Percentiles rank a stretch among this genome's conserved stretches.
Evolutionary conservation across 2,888 invertebrate species (phyloP).

Genomic region (Lepeophtheirus nordmannii): DNA sequence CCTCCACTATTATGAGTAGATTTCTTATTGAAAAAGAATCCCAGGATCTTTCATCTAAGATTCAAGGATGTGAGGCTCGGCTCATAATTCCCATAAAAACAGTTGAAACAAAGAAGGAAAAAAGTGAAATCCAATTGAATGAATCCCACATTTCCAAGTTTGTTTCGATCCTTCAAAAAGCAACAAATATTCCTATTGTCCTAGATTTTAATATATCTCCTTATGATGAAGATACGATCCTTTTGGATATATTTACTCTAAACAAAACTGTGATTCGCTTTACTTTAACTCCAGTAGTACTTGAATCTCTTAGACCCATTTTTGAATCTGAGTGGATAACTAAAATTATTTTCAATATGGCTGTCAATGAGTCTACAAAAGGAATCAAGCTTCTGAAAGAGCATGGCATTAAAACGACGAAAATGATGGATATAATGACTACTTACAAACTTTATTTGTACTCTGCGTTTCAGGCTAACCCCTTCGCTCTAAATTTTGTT

Average conservation of each 20-base stretch:
- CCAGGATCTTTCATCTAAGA: background rate
- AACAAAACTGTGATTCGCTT: background rate
- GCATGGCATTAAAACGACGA: background rate
- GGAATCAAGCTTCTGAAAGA: background rate
- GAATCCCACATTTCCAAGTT: background rate
- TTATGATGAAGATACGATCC: background rate
- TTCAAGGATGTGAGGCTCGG: background rate
- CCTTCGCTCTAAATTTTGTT: background rate
- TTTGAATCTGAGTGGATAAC: background rate
- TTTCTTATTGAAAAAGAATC: constrained; percentile 2
- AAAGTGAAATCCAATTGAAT: background rate
- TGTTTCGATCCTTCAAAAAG: background rate
- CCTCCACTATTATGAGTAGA: background rate
- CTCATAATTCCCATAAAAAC: background rate
- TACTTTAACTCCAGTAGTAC: background rate
- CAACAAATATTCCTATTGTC: background rate
- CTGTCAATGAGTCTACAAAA: background rate
- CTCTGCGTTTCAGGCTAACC: background rate
- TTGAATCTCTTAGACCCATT: background rate
- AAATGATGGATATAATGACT: background rate
- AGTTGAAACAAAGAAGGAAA: background rate
- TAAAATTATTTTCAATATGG: background rate
- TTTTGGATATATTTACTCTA: background rate
- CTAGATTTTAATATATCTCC: background rate
- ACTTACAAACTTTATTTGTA: background rate